These are phyloP conservation scores for Iselma pallidipennis DNA, from an alignment of 2,888 invertebrate species.

Conservation along the genomic window DNA sequence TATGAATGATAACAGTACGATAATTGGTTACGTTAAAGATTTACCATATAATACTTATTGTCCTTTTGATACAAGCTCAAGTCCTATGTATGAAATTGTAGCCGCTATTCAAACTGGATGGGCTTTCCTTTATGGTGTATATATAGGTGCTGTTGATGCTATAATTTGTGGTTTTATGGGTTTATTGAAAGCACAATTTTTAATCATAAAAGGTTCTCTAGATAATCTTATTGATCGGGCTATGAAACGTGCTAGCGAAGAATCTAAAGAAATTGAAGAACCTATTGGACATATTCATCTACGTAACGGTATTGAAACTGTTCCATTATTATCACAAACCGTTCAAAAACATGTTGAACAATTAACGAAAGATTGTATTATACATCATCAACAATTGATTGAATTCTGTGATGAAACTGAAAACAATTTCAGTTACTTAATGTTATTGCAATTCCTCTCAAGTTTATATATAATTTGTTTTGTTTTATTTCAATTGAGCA, in stretches of 20 bases:
- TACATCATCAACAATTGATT: slow-evolving; percentile 22
- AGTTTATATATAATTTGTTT: slow-evolving; percentile 28
- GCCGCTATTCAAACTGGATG: slow-evolving; percentile 15
- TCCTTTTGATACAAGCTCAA: slow-evolving; percentile 18
- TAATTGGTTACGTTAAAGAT: slow-evolving; percentile 4
- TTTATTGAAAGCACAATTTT: slow-evolving; percentile 21
- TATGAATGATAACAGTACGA: slow-evolving; percentile 8
- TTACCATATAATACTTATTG: slow-evolving; percentile 18
- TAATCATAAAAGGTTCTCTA: slow-evolving; percentile 12
- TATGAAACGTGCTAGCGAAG: background rate
- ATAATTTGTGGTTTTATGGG: slow-evolving; percentile 22
- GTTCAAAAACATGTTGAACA: slow-evolving; percentile 7
- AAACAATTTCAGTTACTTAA: slow-evolving; percentile 19
- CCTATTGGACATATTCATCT: background rate
- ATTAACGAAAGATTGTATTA: slow-evolving; percentile 15
- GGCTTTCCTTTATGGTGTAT: slow-evolving; percentile 15
- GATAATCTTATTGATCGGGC: slow-evolving; percentile 7
- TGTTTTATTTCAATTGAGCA: slow-evolving; percentile 24
- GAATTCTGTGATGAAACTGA: slow-evolving; percentile 24
- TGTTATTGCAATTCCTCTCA: slow-evolving; percentile 26
- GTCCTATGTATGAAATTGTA: slow-evolving; percentile 16
- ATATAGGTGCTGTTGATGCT: slow-evolving; percentile 17
- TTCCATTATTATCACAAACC: background rate
- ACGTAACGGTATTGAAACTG: background rate
- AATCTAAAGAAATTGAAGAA: too few relatives aligned